Evolutionary conservation across 1,140 invertebrate species (phyloP), one percentile per base, ranked within the genome.

Genomic region (Magallana ariakensis): DNA sequence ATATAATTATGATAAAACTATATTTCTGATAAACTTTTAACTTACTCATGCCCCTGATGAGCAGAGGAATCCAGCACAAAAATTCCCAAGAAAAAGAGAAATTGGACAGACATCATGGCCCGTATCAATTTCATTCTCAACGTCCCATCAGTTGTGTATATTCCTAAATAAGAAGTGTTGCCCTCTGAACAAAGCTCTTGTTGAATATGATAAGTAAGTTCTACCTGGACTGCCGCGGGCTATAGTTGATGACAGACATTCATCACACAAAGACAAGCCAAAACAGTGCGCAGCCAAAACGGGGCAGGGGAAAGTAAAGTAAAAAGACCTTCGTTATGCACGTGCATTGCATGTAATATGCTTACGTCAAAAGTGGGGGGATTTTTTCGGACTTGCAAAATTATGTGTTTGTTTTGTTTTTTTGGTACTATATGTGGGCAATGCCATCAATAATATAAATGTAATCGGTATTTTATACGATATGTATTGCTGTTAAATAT

Each of bases 171-270:
- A 26, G 66, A 70, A 26, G 22, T 70, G 22, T 26, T 70, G 9
- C 11, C 33, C 66, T 70, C 66, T 70, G 22, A 13, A 70, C 66
- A 70, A 26, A 19, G 66, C 22, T 70, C 66, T 26, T 4, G 19
- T 26, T 13, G 66, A 70, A 70, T 70, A 70, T 70, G 62, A 70
- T 70, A 70, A 70, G 66, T 70, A 70, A 70, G 22, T 70, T 70
- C 66, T 70, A 70, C 66, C 66, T 70, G 22, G 22, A 70, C 22
- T 26, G 66, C 66, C 66, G 22, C 22, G 66, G 66, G 66, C 66
- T 26, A 70, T 70, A 2, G 66, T 70, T 70, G 66, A 70, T 70
- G 66, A 11, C 66, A 26, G 33, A 46, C 66, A 70, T 70, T 70
- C 66, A 70, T 70, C 66, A 70, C 22, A 70, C 66, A 26, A 70